A percentile compares a stretch with the other conserved stretches of the same genome.
Evolutionary conservation across 2,797 vertebrate species (phyloP).

Genomic region (Acanthurus tractus): DNA sequence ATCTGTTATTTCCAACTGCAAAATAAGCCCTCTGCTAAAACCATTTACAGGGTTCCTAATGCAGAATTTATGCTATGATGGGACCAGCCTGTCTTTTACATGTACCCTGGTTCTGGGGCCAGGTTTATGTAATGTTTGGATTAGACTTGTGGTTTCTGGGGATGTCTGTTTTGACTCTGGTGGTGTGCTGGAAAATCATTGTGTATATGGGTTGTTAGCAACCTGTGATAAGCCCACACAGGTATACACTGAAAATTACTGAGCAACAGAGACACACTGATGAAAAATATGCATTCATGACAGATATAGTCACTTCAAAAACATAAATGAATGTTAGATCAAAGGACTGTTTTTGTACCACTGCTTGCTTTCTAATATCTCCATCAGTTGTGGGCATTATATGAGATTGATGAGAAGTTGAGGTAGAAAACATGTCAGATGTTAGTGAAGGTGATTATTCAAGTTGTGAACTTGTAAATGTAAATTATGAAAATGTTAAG

Average conservation of each 20-base stretch:
- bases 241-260: constrained; percentile 23
- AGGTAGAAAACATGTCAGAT: neutral
- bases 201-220: constrained; percentile 25
- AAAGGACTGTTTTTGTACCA: neutral
- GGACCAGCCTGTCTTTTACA: constrained; percentile 55
- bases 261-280: constrained; percentile 53
- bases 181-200: constrained; percentile 40
- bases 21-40: constrained; percentile 44
- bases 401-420: neutral
- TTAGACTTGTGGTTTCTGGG: constrained; percentile 45
- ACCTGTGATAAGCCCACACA: constrained; percentile 31
- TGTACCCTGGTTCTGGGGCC: constrained; percentile 57
- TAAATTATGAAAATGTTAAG: neutral
- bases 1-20: constrained; percentile 68
- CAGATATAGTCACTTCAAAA: neutral
- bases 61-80: constrained; percentile 61
- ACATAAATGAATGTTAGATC: constrained; percentile 19
- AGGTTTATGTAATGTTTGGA: constrained; percentile 65
- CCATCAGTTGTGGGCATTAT: neutral
- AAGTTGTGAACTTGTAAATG: neutral
- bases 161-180: constrained; percentile 51
- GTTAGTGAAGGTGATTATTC: neutral
- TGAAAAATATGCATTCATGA: neutral
- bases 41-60: constrained; percentile 48
- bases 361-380: neutral